Percentiles rank a stretch among this genome's conserved stretches.
Evolutionary conservation across 2,113 vertebrate genomes (phyloP).

Genomic region (Tichodroma muraria): DNA sequence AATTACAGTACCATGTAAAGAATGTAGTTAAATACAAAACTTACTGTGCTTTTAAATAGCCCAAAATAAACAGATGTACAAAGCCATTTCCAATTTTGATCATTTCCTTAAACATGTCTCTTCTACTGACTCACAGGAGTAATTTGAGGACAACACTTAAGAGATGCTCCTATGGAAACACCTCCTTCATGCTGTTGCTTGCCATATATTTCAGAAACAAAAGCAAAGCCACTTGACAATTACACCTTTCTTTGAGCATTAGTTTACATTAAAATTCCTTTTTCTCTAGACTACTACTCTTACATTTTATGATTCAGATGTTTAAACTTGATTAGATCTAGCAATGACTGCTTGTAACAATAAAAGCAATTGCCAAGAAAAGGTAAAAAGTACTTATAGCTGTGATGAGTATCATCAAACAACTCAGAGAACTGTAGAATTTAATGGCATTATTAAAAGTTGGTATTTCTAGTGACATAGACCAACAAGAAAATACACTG

Average conservation of each 20-base stretch:
- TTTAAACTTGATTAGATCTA: not conserved
- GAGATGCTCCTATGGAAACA: not conserved
- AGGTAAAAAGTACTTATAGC: not conserved
- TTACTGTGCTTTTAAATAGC: not conserved
- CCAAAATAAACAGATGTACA: not conserved
- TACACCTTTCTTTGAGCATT: not conserved
- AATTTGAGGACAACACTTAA: not conserved
- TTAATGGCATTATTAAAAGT: not conserved
- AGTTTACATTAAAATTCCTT: not conserved
- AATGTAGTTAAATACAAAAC: not conserved
- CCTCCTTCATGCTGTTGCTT: not conserved
- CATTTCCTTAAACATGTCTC: not conserved
- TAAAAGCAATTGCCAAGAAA: not conserved
- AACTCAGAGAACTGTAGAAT: not conserved
- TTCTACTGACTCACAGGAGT: not conserved
- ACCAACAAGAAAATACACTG: not conserved
- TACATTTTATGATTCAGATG: not conserved
- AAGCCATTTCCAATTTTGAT: not conserved
- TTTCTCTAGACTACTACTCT: not conserved
- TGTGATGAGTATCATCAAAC: not conserved
- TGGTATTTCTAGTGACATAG: not conserved
- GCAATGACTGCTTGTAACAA: not conserved
- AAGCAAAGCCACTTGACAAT: not conserved
- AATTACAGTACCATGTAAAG: not conserved
- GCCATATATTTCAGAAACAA: not conserved